Evolutionary conservation across 2,113 vertebrate species (phyloP).

Genomic region (Orycteropus afer): DNA sequence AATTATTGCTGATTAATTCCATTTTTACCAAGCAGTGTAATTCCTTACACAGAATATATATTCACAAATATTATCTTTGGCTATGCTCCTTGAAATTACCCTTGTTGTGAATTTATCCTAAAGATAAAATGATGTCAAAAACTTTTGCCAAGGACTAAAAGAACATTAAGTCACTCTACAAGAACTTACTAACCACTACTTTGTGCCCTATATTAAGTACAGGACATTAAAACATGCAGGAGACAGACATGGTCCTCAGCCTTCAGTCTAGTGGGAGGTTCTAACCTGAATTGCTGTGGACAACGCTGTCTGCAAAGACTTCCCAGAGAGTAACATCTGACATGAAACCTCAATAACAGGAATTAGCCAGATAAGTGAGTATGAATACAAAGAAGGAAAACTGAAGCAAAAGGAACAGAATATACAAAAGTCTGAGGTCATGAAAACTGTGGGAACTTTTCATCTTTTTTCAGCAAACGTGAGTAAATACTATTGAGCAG

Average conservation of each 20-base stretch:
- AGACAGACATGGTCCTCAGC: neutral
- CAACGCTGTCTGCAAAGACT: neutral
- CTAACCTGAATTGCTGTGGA: neutral
- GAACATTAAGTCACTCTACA: neutral
- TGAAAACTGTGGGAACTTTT: neutral
- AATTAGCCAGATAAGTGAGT: neutral
- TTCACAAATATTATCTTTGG: slow-evolving; percentile 12
- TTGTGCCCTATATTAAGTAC: neutral
- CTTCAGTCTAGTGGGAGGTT: neutral
- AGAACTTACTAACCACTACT: neutral
- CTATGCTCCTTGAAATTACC: neutral
- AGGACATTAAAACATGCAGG: neutral
- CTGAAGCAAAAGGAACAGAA: neutral
- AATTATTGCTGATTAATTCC: neutral
- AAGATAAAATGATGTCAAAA: neutral
- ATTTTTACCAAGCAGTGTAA: neutral
- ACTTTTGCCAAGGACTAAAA: neutral
- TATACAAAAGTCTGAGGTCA: neutral
- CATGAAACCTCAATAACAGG: neutral
- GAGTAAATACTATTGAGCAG: neutral
- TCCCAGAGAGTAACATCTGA: slow-evolving; percentile 11
- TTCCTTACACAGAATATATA: neutral
- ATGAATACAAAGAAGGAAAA: neutral
- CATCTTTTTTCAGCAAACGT: slow-evolving; percentile 2
- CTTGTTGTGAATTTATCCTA: neutral